Evolutionary conservation across 2,113 vertebrate genomes (phyloP), one percentile per base, ranked within the genome.

Genomic region (Lynx canadensis): DNA sequence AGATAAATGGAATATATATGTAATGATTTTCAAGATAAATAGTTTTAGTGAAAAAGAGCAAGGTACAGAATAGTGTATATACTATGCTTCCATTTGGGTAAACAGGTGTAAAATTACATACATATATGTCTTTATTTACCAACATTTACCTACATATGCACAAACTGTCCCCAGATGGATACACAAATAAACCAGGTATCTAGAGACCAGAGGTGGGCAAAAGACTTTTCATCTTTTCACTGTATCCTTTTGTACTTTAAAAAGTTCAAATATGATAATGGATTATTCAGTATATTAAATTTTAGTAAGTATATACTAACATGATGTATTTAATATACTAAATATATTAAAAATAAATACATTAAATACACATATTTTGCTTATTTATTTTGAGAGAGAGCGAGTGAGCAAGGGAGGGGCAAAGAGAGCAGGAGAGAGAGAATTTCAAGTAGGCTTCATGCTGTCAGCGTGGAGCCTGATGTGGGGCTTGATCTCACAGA

Each of bases 1-100:
- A 84, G 73, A 45, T 81, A 88, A 57, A 50, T 80, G 45, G 25
- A 90, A 93, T 74, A 81, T 60, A 74, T 63, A 83, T 86, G 63
- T 36, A 93, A 81, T 71, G n/a, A 84, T 79, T 19, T 93, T 63
- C 78, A 95, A 78, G 50, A 95, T 69, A 82, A 1, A 91, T 18
- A 71, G 69, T 79, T 48, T 89, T 38, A 74, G 45, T 91, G 69
- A 33, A 78, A 79, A 85, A 79, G 79, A 55, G 13, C 66, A 55
- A 71, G 38, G 25, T 52, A 60, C 41, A 84, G 48, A 66, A 29
- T 48, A 63, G 29, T 76, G 18, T 60, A 81, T 60, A 68, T 60
- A 69, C 12, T 82, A 90, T 90, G 63, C 41, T 84, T 88, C 27
- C 57, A 41, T 84, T 73, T 89, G 19, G 83, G 33, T 38, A 89